These are phyloP conservation scores for Chrosomus eos DNA, from an alignment of 2,797 vertebrate genomes.

Conservation along the genomic window DNA sequence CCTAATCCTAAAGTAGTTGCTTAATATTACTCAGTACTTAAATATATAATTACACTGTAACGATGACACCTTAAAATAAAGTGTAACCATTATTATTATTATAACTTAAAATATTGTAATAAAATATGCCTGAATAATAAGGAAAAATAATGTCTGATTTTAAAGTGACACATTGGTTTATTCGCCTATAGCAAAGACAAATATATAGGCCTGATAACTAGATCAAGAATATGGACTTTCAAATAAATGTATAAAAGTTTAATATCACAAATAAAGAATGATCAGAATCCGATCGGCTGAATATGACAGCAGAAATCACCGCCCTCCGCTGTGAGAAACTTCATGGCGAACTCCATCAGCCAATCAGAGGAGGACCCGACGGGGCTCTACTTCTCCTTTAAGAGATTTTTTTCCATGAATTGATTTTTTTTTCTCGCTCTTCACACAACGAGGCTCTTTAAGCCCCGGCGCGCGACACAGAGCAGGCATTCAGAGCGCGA, in stretches of 20 bases:
- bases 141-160: no score
- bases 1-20: no score
- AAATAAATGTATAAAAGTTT: no score
- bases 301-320: constrained; percentile 32
- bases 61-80: no score
- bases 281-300: no score
- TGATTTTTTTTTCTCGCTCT: constrained; percentile 68
- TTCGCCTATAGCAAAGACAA: no score
- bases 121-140: not conserved
- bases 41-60: no score
- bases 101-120: not conserved
- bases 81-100: no score
- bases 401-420: constrained; percentile 76
- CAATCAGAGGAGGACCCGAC: constrained; percentile 65
- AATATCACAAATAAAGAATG: no score
- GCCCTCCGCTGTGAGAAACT: constrained; percentile 44
- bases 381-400: constrained; percentile 77
- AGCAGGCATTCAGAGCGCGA: constrained; percentile 82
- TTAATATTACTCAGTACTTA: no score
- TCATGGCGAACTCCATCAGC: constrained; percentile 56
- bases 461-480: constrained; percentile 78
- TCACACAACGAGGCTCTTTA: constrained; percentile 83
- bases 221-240: no score
- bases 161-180: not conserved
- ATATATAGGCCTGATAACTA: no score